Evolutionary conservation across 1,140 invertebrate species (phyloP).

Genomic region (Hydropsyche tenuis): DNA sequence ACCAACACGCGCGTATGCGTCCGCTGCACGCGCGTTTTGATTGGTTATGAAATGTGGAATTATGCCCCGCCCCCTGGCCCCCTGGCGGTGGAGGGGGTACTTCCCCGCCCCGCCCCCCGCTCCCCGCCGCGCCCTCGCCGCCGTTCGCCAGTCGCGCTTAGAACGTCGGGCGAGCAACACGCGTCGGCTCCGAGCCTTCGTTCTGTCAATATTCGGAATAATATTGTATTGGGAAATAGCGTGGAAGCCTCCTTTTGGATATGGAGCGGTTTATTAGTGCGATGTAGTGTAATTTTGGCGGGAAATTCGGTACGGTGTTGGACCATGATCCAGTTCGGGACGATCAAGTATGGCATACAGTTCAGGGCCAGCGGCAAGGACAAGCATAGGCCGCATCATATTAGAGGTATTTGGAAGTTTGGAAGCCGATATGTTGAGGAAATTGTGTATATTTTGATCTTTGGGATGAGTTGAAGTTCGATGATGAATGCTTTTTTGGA

Average conservation of each 20-base stretch:
- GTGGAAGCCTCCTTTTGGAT: too few species aligned
- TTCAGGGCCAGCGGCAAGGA: constrained; percentile 58
- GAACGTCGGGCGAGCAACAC: background rate
- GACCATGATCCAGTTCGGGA: constrained; percentile 66
- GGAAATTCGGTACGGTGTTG: too few species aligned
- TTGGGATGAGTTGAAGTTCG: too few species aligned
- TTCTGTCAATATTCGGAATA: too few species aligned
- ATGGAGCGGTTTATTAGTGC: too few species aligned
- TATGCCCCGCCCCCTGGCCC: constrained; percentile 63
- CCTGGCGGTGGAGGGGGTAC: constrained; percentile 49
- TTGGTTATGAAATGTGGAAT: constrained; percentile 64
- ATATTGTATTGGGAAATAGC: too few species aligned
- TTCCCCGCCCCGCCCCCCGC: constrained; percentile 53
- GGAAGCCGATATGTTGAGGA: too few species aligned
- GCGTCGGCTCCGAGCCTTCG: too few species aligned
- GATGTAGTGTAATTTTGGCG: too few species aligned
- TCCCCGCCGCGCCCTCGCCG: constrained; percentile 48
- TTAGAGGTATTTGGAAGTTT: constrained; percentile 33
- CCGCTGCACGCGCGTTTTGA: constrained; percentile 55
- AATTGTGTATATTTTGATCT: too few species aligned
- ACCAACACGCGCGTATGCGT: constrained; percentile 18
- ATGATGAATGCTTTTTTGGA: too few species aligned
- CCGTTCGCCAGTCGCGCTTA: constrained; percentile 51
- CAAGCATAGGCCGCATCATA: constrained; percentile 60
- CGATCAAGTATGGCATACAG: constrained; percentile 66